Base-by-base conservation (phyloP, 2,888 invertebrate genomes). In the Zeuzera pyrina region DNA sequence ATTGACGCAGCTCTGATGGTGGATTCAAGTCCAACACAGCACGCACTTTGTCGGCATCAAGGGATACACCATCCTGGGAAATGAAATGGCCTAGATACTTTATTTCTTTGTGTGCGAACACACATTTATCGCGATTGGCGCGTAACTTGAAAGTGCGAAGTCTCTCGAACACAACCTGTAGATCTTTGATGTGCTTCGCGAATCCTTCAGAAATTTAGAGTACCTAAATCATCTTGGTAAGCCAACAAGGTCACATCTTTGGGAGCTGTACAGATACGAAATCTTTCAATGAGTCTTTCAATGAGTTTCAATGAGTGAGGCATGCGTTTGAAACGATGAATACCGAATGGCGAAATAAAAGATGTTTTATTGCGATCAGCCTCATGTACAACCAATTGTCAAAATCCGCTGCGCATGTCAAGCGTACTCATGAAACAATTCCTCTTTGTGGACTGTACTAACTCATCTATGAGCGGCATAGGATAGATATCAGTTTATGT, bases 301-400 rank as follows among this genome's bases (percentile, higher is more conserved):
- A 57, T 55, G 0, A 49, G 52, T 4, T 43, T 35, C 0, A 55
- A 29, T 0, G 56, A 53, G 12, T 57, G 56, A 1, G 52, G 50
- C 54, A 55, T 56, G 10, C 52, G 35, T 3, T 35, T 35, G 23
- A 52, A 56, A 5, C 38, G 31, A 29, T 36, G 53, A 2, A 41
- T 41, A 3, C 53, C n/a, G n/a, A n/a, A n/a, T n/a, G n/a, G n/a
- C n/a, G n/a, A n/a, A n/a, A n/a, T n/a, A n/a, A n/a, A n/a, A 0
- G 49, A 44, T 1, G 55, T 56, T 31, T 52, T 54, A 2, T 42
- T 33, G 12, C 39, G 43, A 30, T 56, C 49, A 13, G 24, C 34
- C 22, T 42, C 34, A 12, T 26, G 12, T 2, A 49, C 38, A 8
- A 8, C n/a, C n/a, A n/a, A n/a, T n/a, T n/a, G n/a, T n/a, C n/a